Evolutionary conservation across 2,888 invertebrate genomes (phyloP).

Genomic region (Clepsis dumicolana): DNA sequence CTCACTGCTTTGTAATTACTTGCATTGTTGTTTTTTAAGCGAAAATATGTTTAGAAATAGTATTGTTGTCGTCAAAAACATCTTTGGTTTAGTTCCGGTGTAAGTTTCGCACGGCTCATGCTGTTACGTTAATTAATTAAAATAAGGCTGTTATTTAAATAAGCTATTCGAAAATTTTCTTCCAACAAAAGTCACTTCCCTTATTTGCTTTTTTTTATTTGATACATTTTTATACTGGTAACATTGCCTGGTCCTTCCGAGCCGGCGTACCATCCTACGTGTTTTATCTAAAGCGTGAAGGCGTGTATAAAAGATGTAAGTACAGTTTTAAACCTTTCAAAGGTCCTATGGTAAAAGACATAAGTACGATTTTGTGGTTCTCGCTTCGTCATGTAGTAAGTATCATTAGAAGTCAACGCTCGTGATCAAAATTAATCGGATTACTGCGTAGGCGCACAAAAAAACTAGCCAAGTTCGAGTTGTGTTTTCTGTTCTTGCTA

Average conservation of each 20-base stretch:
- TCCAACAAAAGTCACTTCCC: background rate
- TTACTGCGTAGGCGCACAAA: slow-evolving; percentile 45
- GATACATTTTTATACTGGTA: background rate
- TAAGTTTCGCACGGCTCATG: slow-evolving; percentile 1
- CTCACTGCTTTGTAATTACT: slow-evolving; percentile 19
- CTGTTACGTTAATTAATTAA: background rate
- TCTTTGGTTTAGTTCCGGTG: slow-evolving; percentile 20
- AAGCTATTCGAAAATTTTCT: too few relatives aligned
- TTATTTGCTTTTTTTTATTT: too few relatives aligned
- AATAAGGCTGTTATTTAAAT: too few relatives aligned
- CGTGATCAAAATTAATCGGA: slow-evolving; percentile 62
- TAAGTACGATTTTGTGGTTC: slow-evolving; percentile 22
- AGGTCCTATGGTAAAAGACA: background rate
- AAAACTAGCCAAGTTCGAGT: slow-evolving; percentile 26
- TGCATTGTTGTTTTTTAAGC: slow-evolving; percentile 14
- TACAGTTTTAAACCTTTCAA: background rate
- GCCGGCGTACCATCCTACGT: slow-evolving; percentile 20
- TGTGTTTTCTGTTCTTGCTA: too few relatives aligned
- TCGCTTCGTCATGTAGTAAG: slow-evolving; percentile 48
- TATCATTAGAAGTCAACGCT: slow-evolving; percentile 59
- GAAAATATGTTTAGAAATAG: background rate
- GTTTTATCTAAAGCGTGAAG: slow-evolving; percentile 22
- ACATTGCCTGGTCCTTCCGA: slow-evolving; percentile 12
- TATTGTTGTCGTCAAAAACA: background rate
- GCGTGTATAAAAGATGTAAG: slow-evolving; percentile 12